Evolutionary conservation across 2,113 vertebrate genomes (phyloP).

Genomic region (Vulpes ferrilata): DNA sequence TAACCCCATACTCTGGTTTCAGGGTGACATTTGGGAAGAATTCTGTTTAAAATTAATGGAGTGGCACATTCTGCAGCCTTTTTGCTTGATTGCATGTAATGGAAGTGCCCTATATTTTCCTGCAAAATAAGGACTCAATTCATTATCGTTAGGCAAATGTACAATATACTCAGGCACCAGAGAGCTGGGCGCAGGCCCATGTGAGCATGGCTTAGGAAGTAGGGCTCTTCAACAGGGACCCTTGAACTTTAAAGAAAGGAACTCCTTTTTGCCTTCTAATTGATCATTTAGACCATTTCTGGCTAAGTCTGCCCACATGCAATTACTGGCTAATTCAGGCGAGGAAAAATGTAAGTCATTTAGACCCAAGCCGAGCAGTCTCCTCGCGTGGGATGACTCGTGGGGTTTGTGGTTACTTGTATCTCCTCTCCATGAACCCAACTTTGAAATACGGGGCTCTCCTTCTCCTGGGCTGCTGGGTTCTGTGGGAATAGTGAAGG

Average conservation of each 20-base stretch:
- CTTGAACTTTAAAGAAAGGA: constrained; percentile 81
- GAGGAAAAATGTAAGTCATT: constrained; percentile 75
- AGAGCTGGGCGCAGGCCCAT: constrained; percentile 55
- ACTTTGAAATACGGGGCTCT: constrained; percentile 15
- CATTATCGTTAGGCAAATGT: constrained; percentile 80
- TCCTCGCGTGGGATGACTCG: constrained; percentile 54
- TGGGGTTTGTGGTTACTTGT: constrained; percentile 32
- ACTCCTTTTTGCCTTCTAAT: constrained; percentile 78
- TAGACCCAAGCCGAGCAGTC: constrained; percentile 69
- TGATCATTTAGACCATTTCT: constrained; percentile 80
- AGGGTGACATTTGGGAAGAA: constrained; percentile 75
- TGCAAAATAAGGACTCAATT: constrained; percentile 81
- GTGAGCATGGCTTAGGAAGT: constrained; percentile 62
- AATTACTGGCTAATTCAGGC: constrained; percentile 79
- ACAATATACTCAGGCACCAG: constrained; percentile 27
- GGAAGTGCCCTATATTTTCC: constrained; percentile 80
- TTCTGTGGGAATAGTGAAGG: not conserved
- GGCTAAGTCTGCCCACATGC: constrained; percentile 72
- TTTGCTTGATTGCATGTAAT: constrained; percentile 82
- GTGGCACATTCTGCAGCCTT: constrained; percentile 76
- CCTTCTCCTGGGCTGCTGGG: not conserved
- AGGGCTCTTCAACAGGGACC: constrained; percentile 67
- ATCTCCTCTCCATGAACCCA: constrained; percentile 10
- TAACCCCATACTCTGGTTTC: constrained; percentile 75
- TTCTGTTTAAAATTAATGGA: constrained; percentile 81